These are phyloP conservation scores for Hydrozoanthus tunicans DNA, from an alignment of 64 coral and sea anemone species.

Conservation along the genomic window DNA sequence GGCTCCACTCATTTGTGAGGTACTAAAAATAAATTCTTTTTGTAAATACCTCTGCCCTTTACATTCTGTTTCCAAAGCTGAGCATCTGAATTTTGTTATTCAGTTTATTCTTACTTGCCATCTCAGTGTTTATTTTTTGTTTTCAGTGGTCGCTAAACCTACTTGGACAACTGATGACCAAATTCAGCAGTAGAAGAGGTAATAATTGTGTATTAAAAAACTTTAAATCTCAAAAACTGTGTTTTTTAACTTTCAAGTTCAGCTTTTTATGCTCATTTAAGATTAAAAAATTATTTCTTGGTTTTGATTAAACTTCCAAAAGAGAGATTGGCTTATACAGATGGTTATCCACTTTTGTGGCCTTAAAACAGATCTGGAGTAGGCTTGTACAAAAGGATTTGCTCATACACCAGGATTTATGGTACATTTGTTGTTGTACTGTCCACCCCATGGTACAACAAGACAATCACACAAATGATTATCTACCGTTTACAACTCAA, in stretches of 20 bases:
- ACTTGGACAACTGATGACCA: conserved; percentile 80
- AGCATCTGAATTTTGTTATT: background rate
- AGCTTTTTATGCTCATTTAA: too few relatives aligned
- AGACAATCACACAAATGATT: too few relatives aligned
- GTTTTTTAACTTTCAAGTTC: background rate
- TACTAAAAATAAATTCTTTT: background rate
- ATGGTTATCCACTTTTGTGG: too few relatives aligned
- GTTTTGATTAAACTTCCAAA: too few relatives aligned
- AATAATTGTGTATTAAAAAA: background rate
- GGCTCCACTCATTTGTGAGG: conserved; percentile 54
- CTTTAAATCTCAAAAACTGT: background rate
- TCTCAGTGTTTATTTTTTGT: conserved; percentile 1
- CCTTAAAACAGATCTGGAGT: too few relatives aligned
- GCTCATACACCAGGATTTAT: too few relatives aligned
- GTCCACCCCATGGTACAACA: too few relatives aligned
- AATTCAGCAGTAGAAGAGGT: conserved; percentile 83
- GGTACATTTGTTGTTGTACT: too few relatives aligned
- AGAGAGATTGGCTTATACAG: too few relatives aligned
- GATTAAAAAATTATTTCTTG: too few relatives aligned
- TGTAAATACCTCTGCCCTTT: background rate
- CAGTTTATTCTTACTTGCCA: background rate
- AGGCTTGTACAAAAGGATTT: too few relatives aligned
- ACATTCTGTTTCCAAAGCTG: background rate
- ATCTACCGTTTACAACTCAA: too few relatives aligned
- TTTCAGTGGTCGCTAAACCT: conserved; percentile 91